Base-by-base conservation (phyloP, 2,113 vertebrate species). In the Casuarius casuarius region DNA sequence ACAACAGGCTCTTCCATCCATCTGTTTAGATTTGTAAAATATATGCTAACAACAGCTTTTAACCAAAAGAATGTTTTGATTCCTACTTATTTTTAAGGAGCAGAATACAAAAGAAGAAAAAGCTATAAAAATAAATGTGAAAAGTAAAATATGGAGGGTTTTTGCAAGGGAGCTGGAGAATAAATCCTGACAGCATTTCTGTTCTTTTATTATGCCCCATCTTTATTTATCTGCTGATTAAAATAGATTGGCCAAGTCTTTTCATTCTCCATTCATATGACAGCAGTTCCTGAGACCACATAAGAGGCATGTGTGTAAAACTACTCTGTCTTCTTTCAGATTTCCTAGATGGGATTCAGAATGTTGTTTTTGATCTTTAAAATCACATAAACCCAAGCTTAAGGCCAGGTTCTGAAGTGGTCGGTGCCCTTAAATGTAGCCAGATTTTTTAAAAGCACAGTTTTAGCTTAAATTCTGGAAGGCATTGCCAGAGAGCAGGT, bases 201-300 rank as follows among this genome's bases (percentile, higher is more conserved):
- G 7, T 87, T 33, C 87, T 83, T 66, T 71, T 7, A 29, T 73
- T 33, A 65, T 91, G 51, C 38, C 28, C 56, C 28, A 89, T 92
- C 73, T 90, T 95, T 93, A 94, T 96, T 93, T 93, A 91, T 94
- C 79, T 82, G 61, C 90, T 90, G 29, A 89, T 92, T 89, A 95
- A 94, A 94, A 90, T 89, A 88, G 56, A 89, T 77, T 78, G 73
- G 84, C 89, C 86, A 90, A 84, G 92, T 93, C 83, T 96, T 94
- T 89, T 83, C 12, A 1, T 88, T 91, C 62, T 94, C 68, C 94
- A 49, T 96, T 96, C 90, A 84, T 33, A 90, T 51, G 42, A 87
- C 59, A 90, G 51, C 0, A 0, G 66, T 93, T 92, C 76, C 66
- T 75, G 73, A 68, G 90, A 75, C 86, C 70, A 73, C 86, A 89